Percentiles rank a stretch among this genome's conserved stretches.
These are phyloP conservation scores for Callyntrura guangdongensis DNA, from an alignment of 2,888 invertebrate species.

Conservation along the genomic window DNA sequence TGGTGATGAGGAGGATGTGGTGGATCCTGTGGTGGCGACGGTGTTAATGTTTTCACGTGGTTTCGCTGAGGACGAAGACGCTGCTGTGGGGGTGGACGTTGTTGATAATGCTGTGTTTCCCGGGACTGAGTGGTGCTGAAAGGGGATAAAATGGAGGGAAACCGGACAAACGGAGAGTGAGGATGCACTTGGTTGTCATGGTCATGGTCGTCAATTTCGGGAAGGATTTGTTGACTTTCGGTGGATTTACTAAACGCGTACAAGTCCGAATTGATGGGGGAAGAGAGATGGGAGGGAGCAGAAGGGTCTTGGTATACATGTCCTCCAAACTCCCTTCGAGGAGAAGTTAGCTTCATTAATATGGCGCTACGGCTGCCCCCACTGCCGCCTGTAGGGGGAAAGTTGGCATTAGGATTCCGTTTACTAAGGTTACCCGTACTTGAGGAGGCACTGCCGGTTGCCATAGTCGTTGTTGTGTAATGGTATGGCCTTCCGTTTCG, in stretches of 20 bases:
- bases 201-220: no score
- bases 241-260: conserved; percentile 50
- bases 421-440: no score
- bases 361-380: conserved; percentile 59
- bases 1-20: background rate
- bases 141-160: conserved; percentile 61
- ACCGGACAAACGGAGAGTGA: conserved; percentile 65
- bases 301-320: conserved; percentile 31
- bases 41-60: background rate
- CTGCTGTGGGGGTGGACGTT: background rate
- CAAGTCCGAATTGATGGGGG: background rate
- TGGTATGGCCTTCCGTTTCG: conserved; percentile 39
- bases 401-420: no score
- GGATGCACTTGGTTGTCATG: conserved; percentile 12
- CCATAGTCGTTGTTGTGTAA: no score
- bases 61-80: background rate
- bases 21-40: background rate
- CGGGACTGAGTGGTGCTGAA: conserved; percentile 37
- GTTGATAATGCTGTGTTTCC: background rate
- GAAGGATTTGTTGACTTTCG: conserved; percentile 44
- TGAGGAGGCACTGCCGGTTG: background rate
- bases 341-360: conserved; percentile 60
- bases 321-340: conserved; percentile 51
- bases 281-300: background rate
- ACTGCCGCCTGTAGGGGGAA: conserved; percentile 6